Evolutionary conservation across 1,140 invertebrate genomes (phyloP).

Genomic region (Bombus turneri): DNA sequence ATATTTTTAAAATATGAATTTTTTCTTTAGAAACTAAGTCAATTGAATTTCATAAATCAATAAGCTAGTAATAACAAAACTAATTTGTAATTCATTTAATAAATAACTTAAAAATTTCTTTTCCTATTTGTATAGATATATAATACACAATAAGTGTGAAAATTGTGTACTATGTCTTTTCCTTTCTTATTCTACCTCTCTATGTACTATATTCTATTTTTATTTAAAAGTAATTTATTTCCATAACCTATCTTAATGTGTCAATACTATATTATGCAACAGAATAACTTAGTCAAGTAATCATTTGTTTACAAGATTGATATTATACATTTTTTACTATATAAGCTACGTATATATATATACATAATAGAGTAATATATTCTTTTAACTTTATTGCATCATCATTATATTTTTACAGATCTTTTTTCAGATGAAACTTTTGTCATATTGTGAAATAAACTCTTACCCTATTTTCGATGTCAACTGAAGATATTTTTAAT

Average conservation of each 20-base stretch:
- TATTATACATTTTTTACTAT: constrained; percentile 16
- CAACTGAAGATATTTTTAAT: background rate
- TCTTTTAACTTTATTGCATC: background rate
- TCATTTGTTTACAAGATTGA: constrained; percentile 19
- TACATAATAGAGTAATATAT: constrained; percentile 2
- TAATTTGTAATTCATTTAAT: background rate
- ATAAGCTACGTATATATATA: background rate
- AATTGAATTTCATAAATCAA: background rate
- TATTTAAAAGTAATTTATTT: constrained; percentile 6
- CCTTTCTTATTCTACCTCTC: background rate
- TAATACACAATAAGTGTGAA: background rate
- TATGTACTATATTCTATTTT: background rate
- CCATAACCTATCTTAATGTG: constrained; percentile 6
- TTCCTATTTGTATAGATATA: background rate
- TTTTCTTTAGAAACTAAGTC: background rate
- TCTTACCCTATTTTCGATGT: background rate
- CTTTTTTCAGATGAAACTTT: too few relatives aligned
- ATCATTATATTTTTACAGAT: background rate
- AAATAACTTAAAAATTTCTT: background rate
- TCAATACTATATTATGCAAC: constrained; percentile 26
- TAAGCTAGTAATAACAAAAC: background rate
- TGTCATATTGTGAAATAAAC: background rate
- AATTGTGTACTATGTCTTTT: background rate
- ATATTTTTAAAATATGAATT: background rate
- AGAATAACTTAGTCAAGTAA: constrained; percentile 13